These are phyloP conservation scores for Harpegnathos saltator DNA, from an alignment of 1,140 invertebrate genomes.

Conservation along the genomic window DNA sequence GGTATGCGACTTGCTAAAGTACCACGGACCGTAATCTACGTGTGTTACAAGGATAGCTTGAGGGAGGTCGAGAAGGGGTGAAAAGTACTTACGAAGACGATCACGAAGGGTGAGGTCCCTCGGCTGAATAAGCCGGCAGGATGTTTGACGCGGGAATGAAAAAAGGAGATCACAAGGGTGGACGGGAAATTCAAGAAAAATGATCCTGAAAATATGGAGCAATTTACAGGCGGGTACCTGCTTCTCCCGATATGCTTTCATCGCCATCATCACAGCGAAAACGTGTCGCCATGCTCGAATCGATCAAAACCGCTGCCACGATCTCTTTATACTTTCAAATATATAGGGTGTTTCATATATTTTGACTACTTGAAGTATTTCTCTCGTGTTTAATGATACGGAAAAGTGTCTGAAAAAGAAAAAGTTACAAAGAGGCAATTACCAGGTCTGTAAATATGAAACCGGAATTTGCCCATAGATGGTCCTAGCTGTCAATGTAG, in stretches of 20 bases:
- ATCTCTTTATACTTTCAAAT: slow-evolving; percentile 21
- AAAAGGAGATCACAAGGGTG: slow-evolving; percentile 48
- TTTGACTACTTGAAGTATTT: no score
- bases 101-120: slow-evolving; percentile 4
- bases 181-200: slow-evolving; percentile 59
- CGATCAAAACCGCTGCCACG: slow-evolving; percentile 42
- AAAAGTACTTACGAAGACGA: slow-evolving; percentile 21
- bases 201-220: slow-evolving; percentile 60
- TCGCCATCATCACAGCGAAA: slow-evolving; percentile 41
- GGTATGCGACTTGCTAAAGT: background rate
- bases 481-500: no score
- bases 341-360: no score
- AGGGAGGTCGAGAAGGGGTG: background rate
- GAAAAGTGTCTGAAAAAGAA: no score
- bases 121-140: slow-evolving; percentile 20
- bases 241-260: slow-evolving; percentile 44
- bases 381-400: no score
- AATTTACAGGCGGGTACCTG: slow-evolving; percentile 39
- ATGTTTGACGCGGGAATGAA: slow-evolving; percentile 48
- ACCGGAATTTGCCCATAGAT: no score
- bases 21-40: background rate
- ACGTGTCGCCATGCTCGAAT: slow-evolving; percentile 37
- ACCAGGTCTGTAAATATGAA: no score
- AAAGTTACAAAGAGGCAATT: no score
- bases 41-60: background rate